phyloP scores from a whole-genome alignment of 2,113 vertebrate species.

The Cygnus atratus region DNA sequence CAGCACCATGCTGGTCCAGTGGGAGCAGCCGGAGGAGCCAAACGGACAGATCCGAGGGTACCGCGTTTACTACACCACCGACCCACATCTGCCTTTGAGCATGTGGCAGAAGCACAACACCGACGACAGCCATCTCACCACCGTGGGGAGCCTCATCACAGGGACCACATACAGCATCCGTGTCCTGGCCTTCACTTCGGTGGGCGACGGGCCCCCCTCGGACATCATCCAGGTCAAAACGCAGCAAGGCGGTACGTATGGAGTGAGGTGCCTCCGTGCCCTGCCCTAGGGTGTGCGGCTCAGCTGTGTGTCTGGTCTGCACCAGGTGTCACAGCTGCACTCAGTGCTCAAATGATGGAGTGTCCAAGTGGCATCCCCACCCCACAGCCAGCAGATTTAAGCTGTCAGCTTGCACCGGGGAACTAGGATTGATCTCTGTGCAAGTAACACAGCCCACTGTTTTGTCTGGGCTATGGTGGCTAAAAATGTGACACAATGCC shows the following conservation, averaged over 20 bases:
- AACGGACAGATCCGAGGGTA: conserved; percentile 93
- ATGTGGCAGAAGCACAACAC: conserved; percentile 95
- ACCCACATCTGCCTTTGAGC: conserved; percentile 80
- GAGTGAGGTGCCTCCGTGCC: rapidly evolving
- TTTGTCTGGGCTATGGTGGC: background rate
- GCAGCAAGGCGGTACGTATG: conserved; percentile 90
- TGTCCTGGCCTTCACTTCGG: conserved; percentile 91
- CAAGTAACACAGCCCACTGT: background rate
- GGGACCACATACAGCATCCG: conserved; percentile 92
- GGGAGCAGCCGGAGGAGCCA: conserved; percentile 94
- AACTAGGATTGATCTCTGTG: background rate
- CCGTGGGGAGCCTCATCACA: conserved; percentile 86
- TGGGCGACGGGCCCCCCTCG: conserved; percentile 92
- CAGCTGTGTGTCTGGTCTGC: background rate
- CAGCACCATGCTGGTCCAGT: conserved; percentile 94
- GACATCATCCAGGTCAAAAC: conserved; percentile 93
- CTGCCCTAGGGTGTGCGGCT: rapidly evolving
- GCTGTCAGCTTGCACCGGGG: background rate
- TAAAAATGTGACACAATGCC: background rate
- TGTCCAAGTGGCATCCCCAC: background rate
- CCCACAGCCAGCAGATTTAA: background rate
- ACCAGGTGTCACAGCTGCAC: background rate
- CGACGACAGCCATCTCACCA: conserved; percentile 87
- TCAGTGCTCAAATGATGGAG: background rate
- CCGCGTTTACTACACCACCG: conserved; percentile 88